Conservation (phyloP, 2,113 vertebrate genomes). For the Scalopus aquaticus region DNA sequence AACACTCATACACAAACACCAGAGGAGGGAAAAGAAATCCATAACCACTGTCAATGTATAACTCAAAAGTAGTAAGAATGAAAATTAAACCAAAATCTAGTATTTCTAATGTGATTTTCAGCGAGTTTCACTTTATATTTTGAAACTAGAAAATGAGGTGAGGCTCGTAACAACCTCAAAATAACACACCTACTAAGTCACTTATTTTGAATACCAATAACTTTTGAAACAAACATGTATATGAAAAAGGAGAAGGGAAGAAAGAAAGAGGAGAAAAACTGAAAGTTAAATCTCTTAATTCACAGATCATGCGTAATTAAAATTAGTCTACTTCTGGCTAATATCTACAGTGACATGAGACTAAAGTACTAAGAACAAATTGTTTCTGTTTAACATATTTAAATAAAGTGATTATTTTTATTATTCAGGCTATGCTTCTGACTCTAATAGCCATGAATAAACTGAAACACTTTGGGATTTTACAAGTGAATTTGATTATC, state of each 20-base stretch:
- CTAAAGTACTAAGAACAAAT: not conserved
- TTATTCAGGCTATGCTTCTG: conserved; percentile 4
- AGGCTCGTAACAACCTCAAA: conserved; percentile 21
- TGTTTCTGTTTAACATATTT: conserved; percentile 42
- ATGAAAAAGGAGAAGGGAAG: not conserved
- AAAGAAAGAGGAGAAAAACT: not conserved
- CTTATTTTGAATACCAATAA: not conserved
- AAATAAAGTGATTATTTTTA: conserved; percentile 42
- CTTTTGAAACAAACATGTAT: not conserved
- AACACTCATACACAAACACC: not conserved
- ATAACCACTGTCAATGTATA: not conserved
- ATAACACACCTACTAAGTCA: not conserved
- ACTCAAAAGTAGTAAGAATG: conserved; percentile 43
- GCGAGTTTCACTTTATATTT: conserved; percentile 46
- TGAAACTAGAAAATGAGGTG: conserved; percentile 20
- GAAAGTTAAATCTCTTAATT: not conserved
- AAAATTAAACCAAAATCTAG: conserved; percentile 48
- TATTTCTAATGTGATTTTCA: conserved; percentile 49
- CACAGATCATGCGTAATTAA: not conserved
- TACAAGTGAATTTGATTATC: conserved; percentile 48
- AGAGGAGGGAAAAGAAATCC: conserved; percentile 59
- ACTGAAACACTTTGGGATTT: conserved; percentile 37
- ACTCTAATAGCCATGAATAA: conserved; percentile 22
- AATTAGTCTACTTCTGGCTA: not conserved
- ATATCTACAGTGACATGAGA: not conserved